Conservation (phyloP, 2,888 invertebrate genomes). For the Lysandra coridon region DNA sequence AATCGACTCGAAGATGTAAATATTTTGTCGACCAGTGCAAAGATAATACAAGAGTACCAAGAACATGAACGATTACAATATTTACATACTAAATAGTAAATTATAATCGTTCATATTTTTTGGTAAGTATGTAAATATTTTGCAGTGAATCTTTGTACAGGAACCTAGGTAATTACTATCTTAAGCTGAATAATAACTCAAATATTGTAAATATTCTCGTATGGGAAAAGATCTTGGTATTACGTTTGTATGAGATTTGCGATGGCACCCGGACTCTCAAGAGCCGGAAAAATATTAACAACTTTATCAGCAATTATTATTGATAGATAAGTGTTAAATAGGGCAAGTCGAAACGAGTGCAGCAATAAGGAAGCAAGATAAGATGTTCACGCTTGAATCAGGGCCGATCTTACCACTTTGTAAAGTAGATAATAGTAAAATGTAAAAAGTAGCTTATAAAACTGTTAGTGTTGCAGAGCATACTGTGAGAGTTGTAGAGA, state of each 20-base stretch:
- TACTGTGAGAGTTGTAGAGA: too few relatives aligned
- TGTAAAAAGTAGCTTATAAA: too few relatives aligned
- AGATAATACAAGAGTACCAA: background rate
- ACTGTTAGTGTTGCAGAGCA: too few relatives aligned
- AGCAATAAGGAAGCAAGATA: conserved; percentile 24
- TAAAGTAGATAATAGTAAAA: background rate
- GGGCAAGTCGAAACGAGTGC: conserved; percentile 12
- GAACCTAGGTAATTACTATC: too few relatives aligned
- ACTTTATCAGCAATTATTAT: conserved; percentile 6
- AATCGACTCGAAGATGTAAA: background rate
- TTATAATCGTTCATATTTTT: too few relatives aligned
- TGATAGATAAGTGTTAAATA: background rate
- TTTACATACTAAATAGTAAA: background rate
- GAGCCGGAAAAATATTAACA: conserved; percentile 11
- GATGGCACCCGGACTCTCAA: background rate
- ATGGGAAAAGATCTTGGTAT: too few relatives aligned
- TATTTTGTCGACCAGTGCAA: background rate
- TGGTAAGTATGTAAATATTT: too few relatives aligned
- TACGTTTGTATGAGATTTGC: too few relatives aligned
- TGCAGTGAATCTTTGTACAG: too few relatives aligned
- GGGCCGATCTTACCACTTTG: background rate
- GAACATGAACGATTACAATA: too few relatives aligned
- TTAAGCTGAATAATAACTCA: too few relatives aligned
- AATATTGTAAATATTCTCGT: too few relatives aligned
- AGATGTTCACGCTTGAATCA: background rate